phyloP scores from a whole-genome alignment of 2,797 vertebrate genomes.

The Pithecia hirsuta region DNA sequence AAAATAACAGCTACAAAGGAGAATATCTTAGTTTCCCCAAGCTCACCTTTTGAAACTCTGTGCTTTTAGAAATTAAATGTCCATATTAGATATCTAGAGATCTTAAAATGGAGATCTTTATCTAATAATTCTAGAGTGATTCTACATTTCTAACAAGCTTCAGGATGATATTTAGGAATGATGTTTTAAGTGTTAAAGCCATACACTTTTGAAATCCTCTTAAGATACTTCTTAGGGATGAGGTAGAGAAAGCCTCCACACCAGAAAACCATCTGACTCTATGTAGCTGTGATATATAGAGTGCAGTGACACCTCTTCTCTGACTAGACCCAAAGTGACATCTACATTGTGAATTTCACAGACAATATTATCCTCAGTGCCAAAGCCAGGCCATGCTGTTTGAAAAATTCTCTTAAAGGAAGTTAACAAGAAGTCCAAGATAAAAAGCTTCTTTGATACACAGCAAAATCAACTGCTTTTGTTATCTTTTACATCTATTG shows the following conservation, averaged over 20 bases:
- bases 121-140: neutral
- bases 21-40: neutral
- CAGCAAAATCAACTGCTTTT: neutral
- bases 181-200: neutral
- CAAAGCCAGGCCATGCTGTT: neutral
- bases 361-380: neutral
- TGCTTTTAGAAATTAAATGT: neutral
- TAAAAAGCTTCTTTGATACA: constrained; percentile 21
- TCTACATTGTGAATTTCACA: neutral
- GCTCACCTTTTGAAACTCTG: neutral
- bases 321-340: neutral
- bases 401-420: neutral
- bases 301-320: neutral
- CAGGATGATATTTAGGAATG: neutral
- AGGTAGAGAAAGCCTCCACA: neutral
- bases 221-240: neutral
- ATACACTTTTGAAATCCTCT: neutral
- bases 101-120: neutral
- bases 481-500: neutral
- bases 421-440: constrained; percentile 1
- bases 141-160: neutral
- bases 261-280: neutral
- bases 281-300: neutral
- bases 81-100: neutral
- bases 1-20: neutral